Percentiles rank a stretch among this genome's conserved stretches.
Evolutionary conservation across 2,888 invertebrate genomes (phyloP).

Genomic region (Orthosia gracilis): DNA sequence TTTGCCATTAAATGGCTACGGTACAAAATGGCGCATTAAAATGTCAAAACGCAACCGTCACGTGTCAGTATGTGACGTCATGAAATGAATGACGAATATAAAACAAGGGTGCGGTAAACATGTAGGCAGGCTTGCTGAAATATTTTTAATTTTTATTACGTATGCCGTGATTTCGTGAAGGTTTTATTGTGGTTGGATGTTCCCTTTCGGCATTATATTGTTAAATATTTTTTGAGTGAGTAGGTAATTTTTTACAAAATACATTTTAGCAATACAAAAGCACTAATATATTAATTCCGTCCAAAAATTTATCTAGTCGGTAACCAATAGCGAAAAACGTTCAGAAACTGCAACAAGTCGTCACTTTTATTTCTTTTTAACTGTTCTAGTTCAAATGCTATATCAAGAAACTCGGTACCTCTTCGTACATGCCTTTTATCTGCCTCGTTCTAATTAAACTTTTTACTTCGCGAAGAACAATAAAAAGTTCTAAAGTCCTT

Average conservation of each 20-base stretch:
- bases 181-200: background rate
- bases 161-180: conserved; percentile 20
- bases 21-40: conserved; percentile 84
- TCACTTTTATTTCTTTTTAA: conserved; percentile 21
- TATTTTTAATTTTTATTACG: conserved; percentile 43
- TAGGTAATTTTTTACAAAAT: background rate
- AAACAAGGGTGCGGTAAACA: conserved; percentile 53
- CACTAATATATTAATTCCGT: background rate
- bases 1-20: conserved; percentile 77
- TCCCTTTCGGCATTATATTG: background rate
- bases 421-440: conserved; percentile 34
- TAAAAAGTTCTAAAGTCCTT: conserved; percentile 49
- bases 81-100: conserved; percentile 62
- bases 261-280: background rate
- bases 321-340: background rate
- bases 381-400: conserved; percentile 17
- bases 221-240: background rate
- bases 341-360: background rate
- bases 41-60: conserved; percentile 80
- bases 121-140: conserved; percentile 28
- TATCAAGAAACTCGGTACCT: conserved; percentile 32
- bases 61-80: conserved; percentile 70
- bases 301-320: background rate
- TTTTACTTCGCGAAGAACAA: conserved; percentile 52
- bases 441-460: conserved; percentile 50